Evolutionary conservation across 2,888 invertebrate species (phyloP).

Genomic region (Drosophila lacicola): DNA sequence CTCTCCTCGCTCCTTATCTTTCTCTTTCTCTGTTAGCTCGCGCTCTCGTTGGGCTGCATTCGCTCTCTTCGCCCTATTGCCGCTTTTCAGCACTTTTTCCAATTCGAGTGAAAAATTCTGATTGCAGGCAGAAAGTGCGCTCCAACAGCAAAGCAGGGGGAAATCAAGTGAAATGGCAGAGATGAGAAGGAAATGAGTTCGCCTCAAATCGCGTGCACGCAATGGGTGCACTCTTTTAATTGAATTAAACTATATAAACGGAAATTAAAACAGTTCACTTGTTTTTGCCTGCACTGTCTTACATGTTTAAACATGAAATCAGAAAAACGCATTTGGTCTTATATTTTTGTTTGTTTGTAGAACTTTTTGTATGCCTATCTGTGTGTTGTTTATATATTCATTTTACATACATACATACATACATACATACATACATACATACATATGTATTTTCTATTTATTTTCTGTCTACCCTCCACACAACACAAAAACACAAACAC

Average conservation of each 20-base stretch:
- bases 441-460: constrained; percentile 39
- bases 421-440: too few relatives aligned
- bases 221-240: constrained; percentile 3
- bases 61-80: constrained; percentile 18
- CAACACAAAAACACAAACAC: not conserved
- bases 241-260: constrained; percentile 7
- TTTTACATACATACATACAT: constrained; percentile 3
- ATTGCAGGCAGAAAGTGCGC: constrained; percentile 27
- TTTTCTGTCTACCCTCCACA: constrained; percentile 20
- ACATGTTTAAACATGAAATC: constrained; percentile 10
- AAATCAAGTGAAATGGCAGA: constrained; percentile 18
- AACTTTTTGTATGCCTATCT: not conserved
- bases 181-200: constrained; percentile 26
- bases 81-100: constrained; percentile 60
- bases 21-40: not conserved
- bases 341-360: constrained; percentile 6
- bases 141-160: constrained; percentile 1
- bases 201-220: not conserved
- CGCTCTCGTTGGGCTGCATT: constrained; percentile 14
- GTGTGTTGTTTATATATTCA: constrained; percentile 21
- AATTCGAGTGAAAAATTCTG: constrained; percentile 60
- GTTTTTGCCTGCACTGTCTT: not conserved
- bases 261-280: not conserved
- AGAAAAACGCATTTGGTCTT: not conserved
- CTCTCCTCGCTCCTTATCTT: constrained; percentile 3